phyloP scores from a whole-genome alignment of 2,888 invertebrate genomes.

The Piscicola geometra region DNA sequence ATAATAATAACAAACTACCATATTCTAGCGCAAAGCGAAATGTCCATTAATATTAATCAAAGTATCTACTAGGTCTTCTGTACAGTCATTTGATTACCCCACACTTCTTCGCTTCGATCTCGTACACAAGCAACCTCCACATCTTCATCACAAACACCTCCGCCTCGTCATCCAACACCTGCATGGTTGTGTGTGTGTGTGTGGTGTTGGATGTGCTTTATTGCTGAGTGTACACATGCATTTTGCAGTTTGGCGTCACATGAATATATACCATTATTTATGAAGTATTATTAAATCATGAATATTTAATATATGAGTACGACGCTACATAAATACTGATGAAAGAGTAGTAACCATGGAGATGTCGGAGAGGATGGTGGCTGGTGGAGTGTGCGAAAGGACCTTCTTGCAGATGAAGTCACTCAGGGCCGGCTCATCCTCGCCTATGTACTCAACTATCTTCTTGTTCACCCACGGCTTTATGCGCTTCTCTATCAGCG shows the following conservation, averaged over 20 bases:
- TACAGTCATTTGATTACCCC: constrained; percentile 64
- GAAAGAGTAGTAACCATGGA: constrained; percentile 74
- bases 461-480: constrained; percentile 99
- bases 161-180: constrained; percentile 99
- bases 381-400: constrained; percentile 83
- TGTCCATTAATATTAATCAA: too few species aligned
- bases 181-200: constrained; percentile 49
- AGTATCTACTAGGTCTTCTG: too few species aligned
- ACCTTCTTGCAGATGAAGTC: constrained; percentile 99
- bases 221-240: too few species aligned
- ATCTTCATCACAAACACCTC: constrained; percentile 99
- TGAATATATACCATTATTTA: too few species aligned
- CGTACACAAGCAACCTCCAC: constrained; percentile 98
- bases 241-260: too few species aligned
- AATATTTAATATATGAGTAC: too few species aligned
- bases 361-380: constrained; percentile 92
- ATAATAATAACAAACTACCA: too few species aligned
- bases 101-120: constrained; percentile 95
- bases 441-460: constrained; percentile 97
- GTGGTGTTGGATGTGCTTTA: too few species aligned
- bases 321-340: too few species aligned
- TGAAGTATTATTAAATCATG: too few species aligned
- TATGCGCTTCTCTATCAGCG: constrained; percentile 59
- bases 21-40: too few species aligned
- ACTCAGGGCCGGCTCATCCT: constrained; percentile 95